A percentile compares a stretch with the other conserved stretches of the same genome.
Conservation (phyloP, 1,140 invertebrate species). For the Colletes latitarsis region DNA sequence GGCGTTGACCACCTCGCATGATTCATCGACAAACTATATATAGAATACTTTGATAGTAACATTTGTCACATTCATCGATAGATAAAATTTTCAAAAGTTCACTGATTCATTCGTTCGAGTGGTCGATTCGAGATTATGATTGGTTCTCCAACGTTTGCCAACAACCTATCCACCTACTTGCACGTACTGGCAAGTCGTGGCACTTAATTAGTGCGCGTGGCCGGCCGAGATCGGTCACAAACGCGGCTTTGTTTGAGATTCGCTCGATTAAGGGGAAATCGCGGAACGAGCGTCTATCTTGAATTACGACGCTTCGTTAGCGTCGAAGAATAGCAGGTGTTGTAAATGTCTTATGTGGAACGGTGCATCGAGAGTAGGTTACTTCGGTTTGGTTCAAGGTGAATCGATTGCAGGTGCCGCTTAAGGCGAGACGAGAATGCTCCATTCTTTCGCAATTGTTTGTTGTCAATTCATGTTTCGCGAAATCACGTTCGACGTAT, state of each 20-base stretch:
- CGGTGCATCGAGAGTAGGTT: slow-evolving; percentile 45
- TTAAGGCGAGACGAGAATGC: background rate
- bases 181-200: slow-evolving; percentile 17
- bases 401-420: slow-evolving; percentile 24
- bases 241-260: slow-evolving; percentile 59
- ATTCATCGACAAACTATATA: too few relatives aligned
- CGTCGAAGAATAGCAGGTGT: slow-evolving; percentile 55
- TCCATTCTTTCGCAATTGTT: slow-evolving; percentile 3
- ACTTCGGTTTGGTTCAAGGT: slow-evolving; percentile 41
- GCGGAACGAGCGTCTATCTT: slow-evolving; percentile 3
- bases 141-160: background rate
- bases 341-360: slow-evolving; percentile 32
- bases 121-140: slow-evolving; percentile 18
- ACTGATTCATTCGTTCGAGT: background rate
- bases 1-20: too few relatives aligned
- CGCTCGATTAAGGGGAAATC: slow-evolving; percentile 44
- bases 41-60: too few relatives aligned
- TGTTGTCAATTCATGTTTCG: background rate
- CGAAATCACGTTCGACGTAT: background rate
- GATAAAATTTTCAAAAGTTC: too few relatives aligned
- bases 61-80: too few relatives aligned
- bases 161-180: slow-evolving; percentile 52
- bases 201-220: slow-evolving; percentile 55
- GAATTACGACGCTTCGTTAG: slow-evolving; percentile 49
- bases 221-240: slow-evolving; percentile 60